Conservation (phyloP, 1,140 invertebrate species). For the Zaprionus inermis region DNA sequence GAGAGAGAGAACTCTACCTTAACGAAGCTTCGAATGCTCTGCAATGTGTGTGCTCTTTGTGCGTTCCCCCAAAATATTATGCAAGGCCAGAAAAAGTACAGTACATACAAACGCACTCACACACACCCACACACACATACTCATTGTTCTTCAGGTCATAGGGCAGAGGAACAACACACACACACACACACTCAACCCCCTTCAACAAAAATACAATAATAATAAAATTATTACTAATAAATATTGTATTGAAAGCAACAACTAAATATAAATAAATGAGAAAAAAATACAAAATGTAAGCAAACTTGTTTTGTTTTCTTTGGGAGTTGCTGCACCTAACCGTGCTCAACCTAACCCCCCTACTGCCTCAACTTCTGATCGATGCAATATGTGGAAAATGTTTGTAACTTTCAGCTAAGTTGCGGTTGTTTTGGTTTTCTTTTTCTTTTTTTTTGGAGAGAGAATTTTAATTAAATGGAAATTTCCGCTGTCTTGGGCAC, state of each 20-base stretch:
- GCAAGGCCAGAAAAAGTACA: conserved; percentile 8
- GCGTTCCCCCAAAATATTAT: background rate
- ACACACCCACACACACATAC: conserved; percentile 24
- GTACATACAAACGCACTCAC: conserved; percentile 31
- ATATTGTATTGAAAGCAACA: conserved; percentile 69
- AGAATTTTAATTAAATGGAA: conserved; percentile 77
- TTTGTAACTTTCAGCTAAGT: conserved; percentile 23
- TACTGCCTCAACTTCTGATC: background rate
- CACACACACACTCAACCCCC: background rate
- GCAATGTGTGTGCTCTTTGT: background rate
- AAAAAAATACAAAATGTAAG: conserved; percentile 56
- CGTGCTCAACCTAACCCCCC: background rate
- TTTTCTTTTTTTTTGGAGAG: conserved; percentile 40
- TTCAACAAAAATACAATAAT: conserved; percentile 56
- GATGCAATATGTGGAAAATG: background rate
- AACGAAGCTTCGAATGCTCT: conserved; percentile 52
- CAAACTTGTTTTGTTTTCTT: conserved; percentile 15
- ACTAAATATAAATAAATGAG: conserved; percentile 77
- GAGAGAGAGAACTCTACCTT: conserved; percentile 26
- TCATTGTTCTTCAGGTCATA: conserved; percentile 4
- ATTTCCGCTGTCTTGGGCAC: conserved; percentile 77
- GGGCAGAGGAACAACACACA: conserved; percentile 8
- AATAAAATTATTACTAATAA: conserved; percentile 66
- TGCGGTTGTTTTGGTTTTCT: conserved; percentile 10
- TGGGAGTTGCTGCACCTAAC: background rate